Evolutionary conservation across 2,888 invertebrate genomes (phyloP).

Genomic region (Platycheirus albimanus): DNA sequence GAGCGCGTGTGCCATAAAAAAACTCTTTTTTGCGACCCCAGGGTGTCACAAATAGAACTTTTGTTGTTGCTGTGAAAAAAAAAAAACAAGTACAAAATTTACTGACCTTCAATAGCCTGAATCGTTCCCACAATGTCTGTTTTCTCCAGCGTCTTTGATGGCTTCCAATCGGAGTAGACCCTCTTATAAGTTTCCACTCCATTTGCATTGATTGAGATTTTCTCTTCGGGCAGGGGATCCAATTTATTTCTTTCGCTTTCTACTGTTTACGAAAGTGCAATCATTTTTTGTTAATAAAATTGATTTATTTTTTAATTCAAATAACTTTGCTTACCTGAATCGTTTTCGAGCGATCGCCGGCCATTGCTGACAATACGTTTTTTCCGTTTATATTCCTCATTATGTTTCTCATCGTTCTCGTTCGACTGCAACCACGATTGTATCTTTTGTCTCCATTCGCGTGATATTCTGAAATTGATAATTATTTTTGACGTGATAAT

Average conservation of each 20-base stretch:
- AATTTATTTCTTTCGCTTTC: constrained; percentile 91
- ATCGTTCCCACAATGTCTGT: constrained; percentile 92
- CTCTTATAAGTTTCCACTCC: constrained; percentile 84
- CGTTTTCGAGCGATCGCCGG: constrained; percentile 91
- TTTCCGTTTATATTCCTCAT: constrained; percentile 87
- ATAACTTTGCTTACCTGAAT: constrained; percentile 86
- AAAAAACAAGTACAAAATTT: too few relatives aligned
- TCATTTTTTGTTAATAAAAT: background rate
- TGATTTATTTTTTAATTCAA: background rate
- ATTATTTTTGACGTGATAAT: background rate
- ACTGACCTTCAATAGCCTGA: constrained; percentile 92
- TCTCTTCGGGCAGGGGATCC: constrained; percentile 90
- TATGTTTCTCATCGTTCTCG: constrained; percentile 90
- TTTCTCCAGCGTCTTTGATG: constrained; percentile 90
- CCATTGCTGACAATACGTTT: constrained; percentile 87
- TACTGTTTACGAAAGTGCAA: constrained; percentile 77
- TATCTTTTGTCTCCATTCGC: constrained; percentile 95
- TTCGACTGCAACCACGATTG: constrained; percentile 95
- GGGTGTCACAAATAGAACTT: too few relatives aligned
- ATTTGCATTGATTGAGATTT: constrained; percentile 78
- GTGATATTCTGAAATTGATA: constrained; percentile 83
- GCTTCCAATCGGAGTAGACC: constrained; percentile 91
- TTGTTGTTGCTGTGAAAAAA: too few relatives aligned
- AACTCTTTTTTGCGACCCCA: too few relatives aligned
- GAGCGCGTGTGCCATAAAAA: too few relatives aligned